A percentile compares a stretch with the other conserved stretches of the same genome.
These are phyloP conservation scores for Hyaena hyaena DNA, from an alignment of 2,113 vertebrate genomes.

Conservation along the genomic window DNA sequence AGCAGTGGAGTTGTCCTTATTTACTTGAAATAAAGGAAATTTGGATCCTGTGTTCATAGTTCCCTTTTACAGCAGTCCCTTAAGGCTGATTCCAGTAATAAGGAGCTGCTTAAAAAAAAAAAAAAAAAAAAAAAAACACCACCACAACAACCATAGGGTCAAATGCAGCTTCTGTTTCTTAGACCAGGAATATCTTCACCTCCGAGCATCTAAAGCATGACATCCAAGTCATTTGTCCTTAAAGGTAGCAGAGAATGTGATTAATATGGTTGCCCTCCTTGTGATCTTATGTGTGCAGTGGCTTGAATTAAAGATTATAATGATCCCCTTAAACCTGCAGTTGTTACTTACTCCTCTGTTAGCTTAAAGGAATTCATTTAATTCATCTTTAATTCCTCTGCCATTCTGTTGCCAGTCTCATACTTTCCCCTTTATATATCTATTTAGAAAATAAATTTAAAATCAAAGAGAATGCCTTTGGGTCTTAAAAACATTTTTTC, in stretches of 20 bases:
- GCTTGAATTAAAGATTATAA: slow-evolving; percentile 20
- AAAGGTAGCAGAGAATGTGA: background rate
- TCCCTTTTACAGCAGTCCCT: background rate
- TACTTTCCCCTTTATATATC: background rate
- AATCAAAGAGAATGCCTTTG: background rate
- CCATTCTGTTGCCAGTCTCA: background rate
- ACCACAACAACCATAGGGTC: background rate
- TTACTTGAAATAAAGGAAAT: background rate
- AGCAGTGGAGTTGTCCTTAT: background rate
- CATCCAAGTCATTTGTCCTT: background rate
- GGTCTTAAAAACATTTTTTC: background rate
- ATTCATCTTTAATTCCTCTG: background rate
- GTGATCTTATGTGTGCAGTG: background rate
- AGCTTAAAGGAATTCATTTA: background rate
- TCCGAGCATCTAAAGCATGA: background rate
- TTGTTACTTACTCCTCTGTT: background rate
- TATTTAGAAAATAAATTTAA: background rate
- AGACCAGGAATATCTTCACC: background rate
- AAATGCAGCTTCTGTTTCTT: background rate
- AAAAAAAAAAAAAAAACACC: background rate
- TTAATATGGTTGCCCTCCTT: background rate
- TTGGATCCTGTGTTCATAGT: background rate
- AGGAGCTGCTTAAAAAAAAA: background rate
- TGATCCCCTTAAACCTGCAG: background rate
- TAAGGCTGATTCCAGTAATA: background rate